A percentile compares a stretch with the other conserved stretches of the same genome.
phyloP scores from a whole-genome alignment of 1,140 invertebrate species.

The Drosophila insularis region DNA sequence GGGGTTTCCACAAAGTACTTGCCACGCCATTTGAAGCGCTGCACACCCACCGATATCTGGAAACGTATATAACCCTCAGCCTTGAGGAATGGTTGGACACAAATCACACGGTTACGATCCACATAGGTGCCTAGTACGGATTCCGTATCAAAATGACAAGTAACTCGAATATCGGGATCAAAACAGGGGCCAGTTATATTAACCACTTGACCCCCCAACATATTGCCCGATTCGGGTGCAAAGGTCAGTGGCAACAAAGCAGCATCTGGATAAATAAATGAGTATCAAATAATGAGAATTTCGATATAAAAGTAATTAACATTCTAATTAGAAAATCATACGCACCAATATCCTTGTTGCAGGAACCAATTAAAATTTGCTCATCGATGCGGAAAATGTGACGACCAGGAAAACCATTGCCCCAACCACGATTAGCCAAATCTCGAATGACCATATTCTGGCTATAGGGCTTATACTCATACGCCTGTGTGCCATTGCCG shows the following conservation, averaged over 20 bases:
- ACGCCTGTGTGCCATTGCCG: constrained; percentile 95
- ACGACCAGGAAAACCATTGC: constrained; percentile 93
- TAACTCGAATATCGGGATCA: constrained; percentile 87
- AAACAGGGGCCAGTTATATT: constrained; percentile 98
- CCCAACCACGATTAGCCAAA: constrained; percentile 91
- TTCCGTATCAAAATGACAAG: constrained; percentile 91
- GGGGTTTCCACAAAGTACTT: constrained; percentile 96
- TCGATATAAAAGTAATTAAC: constrained; percentile 13
- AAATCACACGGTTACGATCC: constrained; percentile 92
- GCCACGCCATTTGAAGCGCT: constrained; percentile 94
- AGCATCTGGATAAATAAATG: constrained; percentile 85
- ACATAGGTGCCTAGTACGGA: constrained; percentile 89
- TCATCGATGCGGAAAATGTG: constrained; percentile 98
- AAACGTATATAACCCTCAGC: constrained; percentile 96
- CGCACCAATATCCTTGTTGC: constrained; percentile 93
- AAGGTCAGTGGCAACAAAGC: constrained; percentile 92
- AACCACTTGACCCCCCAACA: constrained; percentile 92
- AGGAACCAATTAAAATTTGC: constrained; percentile 95
- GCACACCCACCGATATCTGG: constrained; percentile 92
- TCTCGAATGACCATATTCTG: constrained; percentile 92
- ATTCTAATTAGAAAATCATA: constrained; percentile 29
- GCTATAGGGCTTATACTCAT: constrained; percentile 95
- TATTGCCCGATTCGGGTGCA: constrained; percentile 96
- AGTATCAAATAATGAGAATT: constrained; percentile 23
- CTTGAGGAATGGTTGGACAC: constrained; percentile 93